A percentile compares a stretch with the other conserved stretches of the same genome.
Evolutionary conservation across 2,113 vertebrate species (phyloP).

Genomic region (Tor tambroides): DNA sequence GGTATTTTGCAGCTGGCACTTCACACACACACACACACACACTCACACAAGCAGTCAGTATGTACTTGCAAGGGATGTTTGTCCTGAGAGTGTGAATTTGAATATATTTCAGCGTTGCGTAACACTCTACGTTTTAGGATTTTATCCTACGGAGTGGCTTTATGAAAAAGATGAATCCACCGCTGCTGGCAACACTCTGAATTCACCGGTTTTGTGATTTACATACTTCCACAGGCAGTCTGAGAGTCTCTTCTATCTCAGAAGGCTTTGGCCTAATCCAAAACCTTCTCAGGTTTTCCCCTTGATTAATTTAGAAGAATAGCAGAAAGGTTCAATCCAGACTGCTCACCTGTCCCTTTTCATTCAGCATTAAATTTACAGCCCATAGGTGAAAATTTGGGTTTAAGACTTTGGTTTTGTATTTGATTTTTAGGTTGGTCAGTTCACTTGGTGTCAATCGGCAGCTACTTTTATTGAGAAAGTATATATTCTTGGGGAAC

Average conservation of each 20-base stretch:
- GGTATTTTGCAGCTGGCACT: slow-evolving; percentile 14
- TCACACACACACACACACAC: slow-evolving; percentile 32
- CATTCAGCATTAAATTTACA: slow-evolving; percentile 9
- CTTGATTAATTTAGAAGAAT: slow-evolving; percentile 42
- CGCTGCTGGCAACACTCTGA: background rate
- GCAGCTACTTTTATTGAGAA: background rate
- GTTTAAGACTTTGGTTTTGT: background rate
- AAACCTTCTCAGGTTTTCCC: background rate
- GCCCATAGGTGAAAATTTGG: slow-evolving; percentile 3
- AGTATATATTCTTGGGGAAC: background rate
- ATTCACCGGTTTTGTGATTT: slow-evolving; percentile 22
- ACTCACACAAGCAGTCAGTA: slow-evolving; percentile 27
- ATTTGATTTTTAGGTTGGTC: background rate
- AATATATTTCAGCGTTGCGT: slow-evolving; percentile 37
- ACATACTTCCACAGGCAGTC: slow-evolving; percentile 15
- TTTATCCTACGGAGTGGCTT: background rate
- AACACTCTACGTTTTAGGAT: slow-evolving; percentile 21
- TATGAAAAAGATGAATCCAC: slow-evolving; percentile 33
- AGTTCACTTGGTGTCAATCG: background rate
- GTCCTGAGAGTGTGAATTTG: slow-evolving; percentile 33
- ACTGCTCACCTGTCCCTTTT: slow-evolving; percentile 8
- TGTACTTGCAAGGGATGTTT: slow-evolving; percentile 26
- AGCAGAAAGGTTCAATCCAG: background rate
- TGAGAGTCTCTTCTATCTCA: slow-evolving; percentile 21
- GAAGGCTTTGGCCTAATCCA: slow-evolving; percentile 25